Evolutionary conservation across 2,797 vertebrate species (phyloP).

Genomic region (Gymnopithys bicolor): DNA sequence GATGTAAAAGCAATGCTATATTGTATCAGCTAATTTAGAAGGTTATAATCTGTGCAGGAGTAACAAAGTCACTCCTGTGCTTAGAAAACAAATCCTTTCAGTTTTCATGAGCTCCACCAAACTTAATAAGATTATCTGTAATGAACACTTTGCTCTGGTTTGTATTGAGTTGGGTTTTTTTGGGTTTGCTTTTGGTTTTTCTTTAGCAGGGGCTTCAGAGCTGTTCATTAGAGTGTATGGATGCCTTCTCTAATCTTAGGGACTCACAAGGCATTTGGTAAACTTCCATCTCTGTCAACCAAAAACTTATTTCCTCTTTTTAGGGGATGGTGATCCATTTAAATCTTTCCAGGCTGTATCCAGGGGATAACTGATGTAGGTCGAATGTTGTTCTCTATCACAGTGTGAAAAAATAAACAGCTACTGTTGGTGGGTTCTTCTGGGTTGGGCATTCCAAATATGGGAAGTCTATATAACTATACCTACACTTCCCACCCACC

Average conservation of each 20-base stretch:
- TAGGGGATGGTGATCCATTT: neutral
- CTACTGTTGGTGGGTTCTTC: neutral
- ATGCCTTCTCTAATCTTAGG: neutral
- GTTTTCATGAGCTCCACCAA: neutral
- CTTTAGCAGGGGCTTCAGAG: neutral
- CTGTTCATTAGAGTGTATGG: neutral
- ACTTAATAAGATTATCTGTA: neutral
- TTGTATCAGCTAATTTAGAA: neutral
- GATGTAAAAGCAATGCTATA: neutral
- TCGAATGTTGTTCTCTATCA: neutral
- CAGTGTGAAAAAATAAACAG: neutral
- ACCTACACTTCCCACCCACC: fast-evolving
- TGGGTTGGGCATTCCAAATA: neutral
- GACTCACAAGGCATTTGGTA: neutral
- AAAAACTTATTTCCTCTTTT: neutral
- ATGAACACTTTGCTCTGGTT: neutral
- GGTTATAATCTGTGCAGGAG: neutral
- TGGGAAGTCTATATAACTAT: neutral
- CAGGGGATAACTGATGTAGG: neutral
- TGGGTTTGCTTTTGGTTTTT: neutral
- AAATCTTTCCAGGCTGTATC: neutral
- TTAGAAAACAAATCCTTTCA: neutral
- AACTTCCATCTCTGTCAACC: neutral
- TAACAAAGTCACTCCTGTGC: neutral
- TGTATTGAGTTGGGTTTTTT: neutral